phyloP scores from a whole-genome alignment of 2,888 invertebrate genomes.

The Epsilonema sp. region DNA sequence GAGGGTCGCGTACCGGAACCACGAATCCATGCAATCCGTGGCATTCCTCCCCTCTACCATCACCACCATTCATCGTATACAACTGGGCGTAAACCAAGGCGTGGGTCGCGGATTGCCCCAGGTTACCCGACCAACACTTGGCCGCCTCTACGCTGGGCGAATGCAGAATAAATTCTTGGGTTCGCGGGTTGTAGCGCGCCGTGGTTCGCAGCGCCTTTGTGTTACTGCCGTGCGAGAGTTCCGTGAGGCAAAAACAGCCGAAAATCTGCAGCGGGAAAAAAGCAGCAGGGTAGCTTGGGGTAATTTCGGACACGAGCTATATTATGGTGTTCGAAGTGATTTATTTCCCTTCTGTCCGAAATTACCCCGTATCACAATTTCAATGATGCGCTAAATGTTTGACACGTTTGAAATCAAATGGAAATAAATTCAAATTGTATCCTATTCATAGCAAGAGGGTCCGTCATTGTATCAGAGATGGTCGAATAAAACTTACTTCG shows the following conservation, averaged over 20 bases:
- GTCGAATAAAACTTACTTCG: too few relatives aligned
- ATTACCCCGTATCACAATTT: too few relatives aligned
- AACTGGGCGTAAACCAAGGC: constrained; percentile 70
- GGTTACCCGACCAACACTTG: constrained; percentile 72
- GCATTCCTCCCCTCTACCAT: constrained; percentile 30
- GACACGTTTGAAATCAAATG: too few relatives aligned
- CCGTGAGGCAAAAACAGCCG: constrained; percentile 68
- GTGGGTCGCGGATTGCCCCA: constrained; percentile 50
- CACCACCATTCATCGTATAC: constrained; percentile 37
- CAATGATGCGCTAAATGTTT: too few relatives aligned
- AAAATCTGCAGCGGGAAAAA: too few relatives aligned
- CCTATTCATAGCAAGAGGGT: too few relatives aligned
- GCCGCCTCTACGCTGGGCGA: constrained; percentile 56
- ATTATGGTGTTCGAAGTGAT: too few relatives aligned
- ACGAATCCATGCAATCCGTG: constrained; percentile 72
- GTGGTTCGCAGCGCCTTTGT: constrained; percentile 65
- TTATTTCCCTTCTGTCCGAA: too few relatives aligned
- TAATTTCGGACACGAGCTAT: too few relatives aligned
- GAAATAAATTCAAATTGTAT: too few relatives aligned
- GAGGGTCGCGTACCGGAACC: constrained; percentile 58
- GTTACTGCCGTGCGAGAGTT: constrained; percentile 74
- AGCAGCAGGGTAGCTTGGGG: too few relatives aligned
- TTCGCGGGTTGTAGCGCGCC: constrained; percentile 54
- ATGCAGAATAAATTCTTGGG: constrained; percentile 50
- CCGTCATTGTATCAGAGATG: too few relatives aligned